Conservation (phyloP, 2,797 vertebrate species). For the Sebastes umbrosus region DNA sequence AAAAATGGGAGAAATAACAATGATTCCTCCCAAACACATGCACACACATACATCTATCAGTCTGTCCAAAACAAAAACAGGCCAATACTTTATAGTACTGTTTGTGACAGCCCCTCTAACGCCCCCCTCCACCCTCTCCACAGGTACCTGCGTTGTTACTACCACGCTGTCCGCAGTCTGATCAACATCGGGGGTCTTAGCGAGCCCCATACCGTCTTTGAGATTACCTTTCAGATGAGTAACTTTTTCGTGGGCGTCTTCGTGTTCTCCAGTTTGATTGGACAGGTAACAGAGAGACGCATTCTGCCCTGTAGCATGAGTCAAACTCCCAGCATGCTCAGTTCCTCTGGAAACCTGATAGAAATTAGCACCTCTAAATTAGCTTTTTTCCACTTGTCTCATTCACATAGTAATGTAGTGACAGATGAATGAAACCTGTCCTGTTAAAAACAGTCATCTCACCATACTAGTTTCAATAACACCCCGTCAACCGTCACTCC, state of each 20-base stretch:
- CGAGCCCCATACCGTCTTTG: slow-evolving; percentile 91
- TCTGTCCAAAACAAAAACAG: neutral
- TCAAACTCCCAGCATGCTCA: neutral
- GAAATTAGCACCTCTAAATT: slow-evolving; percentile 11
- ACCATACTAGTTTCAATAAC: neutral
- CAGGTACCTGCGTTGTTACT: slow-evolving; percentile 94
- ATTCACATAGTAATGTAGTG: slow-evolving; percentile 7
- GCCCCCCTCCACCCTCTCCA: slow-evolving; percentile 24
- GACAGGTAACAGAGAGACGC: slow-evolving; percentile 84
- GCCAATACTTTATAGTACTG: neutral
- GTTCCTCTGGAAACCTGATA: slow-evolving; percentile 6
- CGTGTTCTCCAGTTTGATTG: slow-evolving; percentile 94
- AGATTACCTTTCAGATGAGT: slow-evolving; percentile 91
- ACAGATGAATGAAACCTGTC: slow-evolving; percentile 3
- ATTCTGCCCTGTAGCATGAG: slow-evolving; percentile 6
- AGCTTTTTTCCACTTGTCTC: neutral
- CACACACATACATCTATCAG: neutral
- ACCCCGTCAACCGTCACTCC: neutral
- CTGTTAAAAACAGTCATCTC: neutral
- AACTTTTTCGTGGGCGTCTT: slow-evolving; percentile 94
- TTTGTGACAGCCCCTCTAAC: slow-evolving; percentile 16
- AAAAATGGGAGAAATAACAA: neutral
- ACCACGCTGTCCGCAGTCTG: slow-evolving; percentile 90
- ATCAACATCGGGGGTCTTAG: slow-evolving; percentile 94
- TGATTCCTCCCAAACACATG: neutral